Conservation (phyloP, 2,113 vertebrate species). For the Syngnathoides biaculeatus region DNA sequence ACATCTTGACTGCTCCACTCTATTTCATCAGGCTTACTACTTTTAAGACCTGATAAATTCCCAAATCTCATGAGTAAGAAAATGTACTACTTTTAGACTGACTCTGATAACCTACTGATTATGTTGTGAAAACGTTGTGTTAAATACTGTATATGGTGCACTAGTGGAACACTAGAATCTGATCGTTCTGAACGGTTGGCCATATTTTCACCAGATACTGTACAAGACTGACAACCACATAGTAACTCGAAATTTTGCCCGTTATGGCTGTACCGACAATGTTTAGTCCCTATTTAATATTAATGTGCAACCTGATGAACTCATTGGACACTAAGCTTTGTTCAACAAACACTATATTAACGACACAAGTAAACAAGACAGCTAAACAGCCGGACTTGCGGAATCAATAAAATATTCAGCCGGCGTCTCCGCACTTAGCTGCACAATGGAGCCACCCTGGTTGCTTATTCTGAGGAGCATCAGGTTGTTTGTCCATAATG, state of each 20-base stretch:
- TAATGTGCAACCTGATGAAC: slow-evolving; percentile 49
- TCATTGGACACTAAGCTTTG: slow-evolving; percentile 43
- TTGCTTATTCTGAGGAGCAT: slow-evolving; percentile 61
- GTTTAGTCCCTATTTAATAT: neutral
- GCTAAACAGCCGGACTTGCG: slow-evolving; percentile 58
- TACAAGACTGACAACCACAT: neutral
- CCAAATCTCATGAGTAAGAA: no score
- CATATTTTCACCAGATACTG: no score
- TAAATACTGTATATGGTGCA: no score
- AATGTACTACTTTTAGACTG: no score
- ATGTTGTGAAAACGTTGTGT: no score
- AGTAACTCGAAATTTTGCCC: neutral
- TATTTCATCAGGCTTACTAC: no score
- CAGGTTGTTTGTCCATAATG: slow-evolving; percentile 61
- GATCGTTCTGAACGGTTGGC: no score
- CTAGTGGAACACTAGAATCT: no score
- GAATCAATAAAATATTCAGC: slow-evolving; percentile 70
- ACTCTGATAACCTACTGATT: no score
- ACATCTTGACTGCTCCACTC: no score
- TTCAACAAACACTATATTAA: slow-evolving; percentile 59
- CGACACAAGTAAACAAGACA: slow-evolving; percentile 59
- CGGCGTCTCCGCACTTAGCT: slow-evolving; percentile 25
- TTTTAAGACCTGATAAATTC: no score
- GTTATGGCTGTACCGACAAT: neutral
- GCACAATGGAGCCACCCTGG: slow-evolving; percentile 28